Base-by-base conservation (phyloP, 2,888 invertebrate species). In the Encarsia formosa region DNA sequence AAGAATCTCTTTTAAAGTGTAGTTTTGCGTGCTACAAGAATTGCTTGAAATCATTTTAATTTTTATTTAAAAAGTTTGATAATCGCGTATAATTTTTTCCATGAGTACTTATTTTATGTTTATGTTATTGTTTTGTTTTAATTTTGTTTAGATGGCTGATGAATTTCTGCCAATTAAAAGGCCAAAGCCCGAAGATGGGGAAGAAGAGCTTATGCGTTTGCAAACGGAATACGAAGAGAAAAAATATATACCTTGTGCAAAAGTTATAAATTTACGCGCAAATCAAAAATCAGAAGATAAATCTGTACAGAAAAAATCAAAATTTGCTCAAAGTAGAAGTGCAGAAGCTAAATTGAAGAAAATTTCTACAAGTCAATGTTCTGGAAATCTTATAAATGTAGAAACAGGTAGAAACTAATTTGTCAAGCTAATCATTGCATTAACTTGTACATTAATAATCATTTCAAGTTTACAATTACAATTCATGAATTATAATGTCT, bases 151-250 rank as follows among this genome's bases (percentile, higher is more conserved):
- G n/a, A 57, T 57, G 57, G 47, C 43, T 26, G 57, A 57, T 37
- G 48, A 51, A 45, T 48, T 42, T 23, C 4, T 54, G 41, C 54
- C 54, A 13, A 40, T 66, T 1, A 77, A 77, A 59, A 77, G 88
- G 59, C 88, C 88, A 0, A 85, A 83, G 65, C 79, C 80, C 2
- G 79, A 79, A 5, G 89, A 89, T 68, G 80, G 78, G 35, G 88
- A 90, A 62, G 84, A 86, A 15, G 88, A 89, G 65, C 78, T 90
- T 31, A 75, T 89, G 18, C 80, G 79, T 51, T 81, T 87, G 80
- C 88, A 90, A 68, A 81, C 84, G 61, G 84, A 86, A 58, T 90
- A 85, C 67, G 68, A 84, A 54, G 80, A 81, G 60, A 77, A 78
- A 22, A 75, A 75, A 41, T 71, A 82, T 46, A 76, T 79, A 53